phyloP scores from a whole-genome alignment of 1,140 invertebrate species.

The Ceratoteleas bidentatus region DNA sequence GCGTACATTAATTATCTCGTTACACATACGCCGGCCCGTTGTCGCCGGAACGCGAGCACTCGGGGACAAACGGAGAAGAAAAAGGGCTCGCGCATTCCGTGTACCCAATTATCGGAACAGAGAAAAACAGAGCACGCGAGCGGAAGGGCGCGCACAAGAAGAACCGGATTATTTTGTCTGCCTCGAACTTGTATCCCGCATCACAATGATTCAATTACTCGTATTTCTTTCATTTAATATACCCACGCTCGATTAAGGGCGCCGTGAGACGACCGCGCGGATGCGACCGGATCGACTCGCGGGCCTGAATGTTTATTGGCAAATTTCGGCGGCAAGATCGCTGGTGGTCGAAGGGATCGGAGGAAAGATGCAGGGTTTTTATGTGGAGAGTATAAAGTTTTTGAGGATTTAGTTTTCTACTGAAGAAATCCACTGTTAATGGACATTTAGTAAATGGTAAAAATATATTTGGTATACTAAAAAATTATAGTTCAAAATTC shows the following conservation, averaged over 20 bases:
- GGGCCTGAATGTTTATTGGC: not conserved
- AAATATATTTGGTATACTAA: too few species aligned
- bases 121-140: constrained; percentile 69
- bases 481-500: too few species aligned
- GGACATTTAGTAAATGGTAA: too few species aligned
- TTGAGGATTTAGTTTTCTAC: too few species aligned
- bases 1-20: constrained; percentile 79
- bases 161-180: constrained; percentile 64
- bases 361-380: not conserved
- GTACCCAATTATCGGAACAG: constrained; percentile 77
- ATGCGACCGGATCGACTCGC: not conserved
- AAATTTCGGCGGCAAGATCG: not conserved
- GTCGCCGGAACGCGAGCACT: constrained; percentile 62
- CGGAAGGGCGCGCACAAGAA: constrained; percentile 62
- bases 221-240: constrained; percentile 43
- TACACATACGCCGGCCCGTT: constrained; percentile 67
- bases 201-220: constrained; percentile 64
- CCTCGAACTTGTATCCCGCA: constrained; percentile 42
- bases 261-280: not conserved
- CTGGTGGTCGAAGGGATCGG: not conserved
- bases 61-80: constrained; percentile 64
- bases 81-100: constrained; percentile 74
- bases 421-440: too few species aligned
- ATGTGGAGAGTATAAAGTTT: too few species aligned
- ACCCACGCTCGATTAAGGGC: not conserved